Percentiles rank a stretch among this genome's conserved stretches.
Conservation (phyloP, 1,140 invertebrate species). For the Antheraea mylitta region DNA sequence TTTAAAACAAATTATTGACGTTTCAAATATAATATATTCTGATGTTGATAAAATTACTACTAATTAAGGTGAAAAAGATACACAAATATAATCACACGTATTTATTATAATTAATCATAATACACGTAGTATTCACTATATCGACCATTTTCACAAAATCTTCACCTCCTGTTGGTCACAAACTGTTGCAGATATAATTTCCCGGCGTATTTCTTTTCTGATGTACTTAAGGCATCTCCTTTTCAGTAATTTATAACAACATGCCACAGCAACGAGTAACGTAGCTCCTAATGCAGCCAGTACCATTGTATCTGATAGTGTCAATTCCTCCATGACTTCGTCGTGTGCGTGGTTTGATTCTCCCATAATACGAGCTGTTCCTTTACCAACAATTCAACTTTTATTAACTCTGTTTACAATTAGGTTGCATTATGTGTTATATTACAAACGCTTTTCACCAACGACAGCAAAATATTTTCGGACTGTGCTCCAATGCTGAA, state of each 20-base stretch:
- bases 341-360: conserved; percentile 37
- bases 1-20: no score
- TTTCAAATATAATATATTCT: no score
- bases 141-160: background rate
- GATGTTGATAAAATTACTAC: background rate
- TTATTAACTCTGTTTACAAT: background rate
- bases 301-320: conserved; percentile 37
- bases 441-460: background rate
- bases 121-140: background rate
- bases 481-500: background rate
- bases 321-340: conserved; percentile 48
- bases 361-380: background rate
- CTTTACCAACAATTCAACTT: background rate
- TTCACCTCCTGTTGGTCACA: background rate
- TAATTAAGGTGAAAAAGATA: background rate
- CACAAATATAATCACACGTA: background rate
- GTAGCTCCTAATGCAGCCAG: conserved; percentile 32
- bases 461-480: background rate
- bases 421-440: background rate
- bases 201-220: conserved; percentile 30
- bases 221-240: conserved; percentile 36
- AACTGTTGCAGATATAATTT: conserved; percentile 19
- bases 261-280: conserved; percentile 29
- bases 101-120: background rate
- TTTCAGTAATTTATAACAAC: conserved; percentile 35